A percentile compares a stretch with the other conserved stretches of the same genome.
These are phyloP conservation scores for Lepas anatifera DNA, from an alignment of 2,888 invertebrate genomes.

Conservation along the genomic window DNA sequence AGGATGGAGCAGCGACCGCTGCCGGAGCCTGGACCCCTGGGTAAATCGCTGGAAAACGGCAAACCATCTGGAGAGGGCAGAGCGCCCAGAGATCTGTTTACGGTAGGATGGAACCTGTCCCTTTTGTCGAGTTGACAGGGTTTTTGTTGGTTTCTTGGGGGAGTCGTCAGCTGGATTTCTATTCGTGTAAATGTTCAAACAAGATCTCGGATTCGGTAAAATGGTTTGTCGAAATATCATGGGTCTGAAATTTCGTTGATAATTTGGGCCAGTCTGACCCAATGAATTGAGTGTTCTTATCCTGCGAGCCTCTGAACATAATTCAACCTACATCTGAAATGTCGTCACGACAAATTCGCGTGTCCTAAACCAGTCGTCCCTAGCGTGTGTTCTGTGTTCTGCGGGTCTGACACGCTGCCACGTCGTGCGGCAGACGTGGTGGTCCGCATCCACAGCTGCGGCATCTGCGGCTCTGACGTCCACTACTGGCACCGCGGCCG, in stretches of 20 bases:
- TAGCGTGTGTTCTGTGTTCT: neutral
- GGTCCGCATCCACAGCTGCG: constrained; percentile 36
- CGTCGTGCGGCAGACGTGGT: constrained; percentile 30
- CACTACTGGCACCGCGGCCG: constrained; percentile 72
- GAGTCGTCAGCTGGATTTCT: no score
- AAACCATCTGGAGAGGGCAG: no score
- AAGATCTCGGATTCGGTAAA: no score
- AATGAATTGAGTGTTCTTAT: no score
- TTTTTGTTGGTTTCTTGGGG: no score
- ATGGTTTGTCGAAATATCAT: no score
- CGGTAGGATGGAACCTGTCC: neutral
- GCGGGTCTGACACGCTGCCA: neutral
- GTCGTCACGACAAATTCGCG: no score
- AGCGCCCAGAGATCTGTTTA: neutral
- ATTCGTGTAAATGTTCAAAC: no score
- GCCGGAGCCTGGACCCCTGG: neutral
- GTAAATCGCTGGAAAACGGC: neutral
- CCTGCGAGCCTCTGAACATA: no score
- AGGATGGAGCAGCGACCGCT: neutral
- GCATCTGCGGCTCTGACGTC: constrained; percentile 55
- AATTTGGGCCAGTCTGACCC: neutral
- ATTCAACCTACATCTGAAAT: no score
- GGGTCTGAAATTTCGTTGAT: neutral
- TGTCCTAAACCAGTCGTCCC: no score
- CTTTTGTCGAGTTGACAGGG: no score